Conservation (phyloP, 1,140 invertebrate species). For the Heliothis subflexa region DNA sequence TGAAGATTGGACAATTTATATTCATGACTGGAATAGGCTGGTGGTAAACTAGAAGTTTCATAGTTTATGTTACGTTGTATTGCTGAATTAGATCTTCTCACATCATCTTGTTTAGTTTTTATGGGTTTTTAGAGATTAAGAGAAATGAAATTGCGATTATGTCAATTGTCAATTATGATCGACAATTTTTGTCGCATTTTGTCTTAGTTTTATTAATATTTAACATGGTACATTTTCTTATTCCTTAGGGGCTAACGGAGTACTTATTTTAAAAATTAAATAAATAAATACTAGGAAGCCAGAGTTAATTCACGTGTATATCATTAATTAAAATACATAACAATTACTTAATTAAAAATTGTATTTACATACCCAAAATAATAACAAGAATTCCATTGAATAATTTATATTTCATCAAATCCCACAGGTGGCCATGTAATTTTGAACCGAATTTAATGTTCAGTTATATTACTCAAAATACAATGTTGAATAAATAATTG, state of each 20-base stretch:
- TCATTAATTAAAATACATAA: neutral
- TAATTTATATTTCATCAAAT: conserved; percentile 15
- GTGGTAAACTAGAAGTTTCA: neutral
- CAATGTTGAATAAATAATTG: neutral
- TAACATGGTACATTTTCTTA: too few species aligned
- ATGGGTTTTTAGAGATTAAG: neutral
- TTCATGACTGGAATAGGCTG: conserved; percentile 31
- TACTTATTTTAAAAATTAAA: too few species aligned
- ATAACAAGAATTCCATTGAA: neutral
- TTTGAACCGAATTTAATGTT: neutral
- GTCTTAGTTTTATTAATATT: too few species aligned
- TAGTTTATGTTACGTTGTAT: neutral
- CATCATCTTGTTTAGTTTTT: neutral
- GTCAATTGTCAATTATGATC: too few species aligned
- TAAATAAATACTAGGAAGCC: neutral
- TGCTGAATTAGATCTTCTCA: neutral
- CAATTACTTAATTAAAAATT: neutral
- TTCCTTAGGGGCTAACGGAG: too few species aligned
- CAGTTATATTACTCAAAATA: neutral
- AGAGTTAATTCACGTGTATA: neutral
- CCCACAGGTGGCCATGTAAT: neutral
- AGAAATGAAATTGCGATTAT: too few species aligned
- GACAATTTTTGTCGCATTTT: too few species aligned
- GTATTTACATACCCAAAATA: neutral
- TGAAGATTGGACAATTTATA: conserved; percentile 49